Conservation (phyloP, 2,113 vertebrate genomes). For the Dendrocopos noguchii region DNA sequence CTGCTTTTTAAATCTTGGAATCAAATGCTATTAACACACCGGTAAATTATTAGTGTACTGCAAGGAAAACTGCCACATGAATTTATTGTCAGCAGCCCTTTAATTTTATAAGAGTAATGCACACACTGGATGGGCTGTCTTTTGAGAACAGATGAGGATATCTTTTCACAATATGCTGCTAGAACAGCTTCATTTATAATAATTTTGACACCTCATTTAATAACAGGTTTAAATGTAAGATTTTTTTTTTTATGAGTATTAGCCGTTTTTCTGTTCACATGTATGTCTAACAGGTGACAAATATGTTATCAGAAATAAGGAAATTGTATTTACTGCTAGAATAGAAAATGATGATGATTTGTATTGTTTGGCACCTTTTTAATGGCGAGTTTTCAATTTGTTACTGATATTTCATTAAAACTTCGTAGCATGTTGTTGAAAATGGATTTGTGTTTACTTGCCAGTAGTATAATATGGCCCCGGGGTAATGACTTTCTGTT, state of each 20-base stretch:
- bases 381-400: conserved; percentile 54
- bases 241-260: not conserved
- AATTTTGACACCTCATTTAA: conserved; percentile 13
- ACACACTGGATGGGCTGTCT: not conserved
- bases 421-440: conserved; percentile 59
- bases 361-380: conserved; percentile 53
- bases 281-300: not conserved
- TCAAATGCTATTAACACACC: not conserved
- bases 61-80: not conserved
- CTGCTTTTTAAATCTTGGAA: not conserved
- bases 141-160: not conserved
- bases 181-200: conserved; percentile 30
- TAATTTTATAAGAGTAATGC: conserved; percentile 7
- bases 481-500: conserved; percentile 74
- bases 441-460: conserved; percentile 73
- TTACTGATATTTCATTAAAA: conserved; percentile 74
- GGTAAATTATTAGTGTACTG: conserved; percentile 11
- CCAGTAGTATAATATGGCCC: conserved; percentile 73
- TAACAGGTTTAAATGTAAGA: not conserved
- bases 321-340: conserved; percentile 10
- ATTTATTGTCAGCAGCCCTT: conserved; percentile 30
- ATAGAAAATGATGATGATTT: conserved; percentile 42
- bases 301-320: not conserved
- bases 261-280: not conserved
- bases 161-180: conserved; percentile 11